Conservation (phyloP, 1,140 invertebrate genomes). For the Drosophila carrolli region DNA sequence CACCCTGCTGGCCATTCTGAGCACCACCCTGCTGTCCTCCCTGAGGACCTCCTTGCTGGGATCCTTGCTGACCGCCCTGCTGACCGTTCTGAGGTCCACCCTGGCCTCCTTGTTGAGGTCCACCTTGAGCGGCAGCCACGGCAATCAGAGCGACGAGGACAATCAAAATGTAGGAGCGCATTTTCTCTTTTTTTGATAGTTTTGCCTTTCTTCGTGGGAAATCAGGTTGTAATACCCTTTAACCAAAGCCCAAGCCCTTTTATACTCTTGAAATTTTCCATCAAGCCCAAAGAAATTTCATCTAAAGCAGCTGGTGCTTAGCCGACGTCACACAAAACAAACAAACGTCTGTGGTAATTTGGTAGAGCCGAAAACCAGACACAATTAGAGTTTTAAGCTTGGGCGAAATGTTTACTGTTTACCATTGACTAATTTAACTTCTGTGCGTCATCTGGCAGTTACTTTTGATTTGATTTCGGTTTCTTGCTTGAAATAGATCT, state of each 20-base stretch:
- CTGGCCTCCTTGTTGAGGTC: slow-evolving; percentile 1
- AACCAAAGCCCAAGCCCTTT: slow-evolving; percentile 1
- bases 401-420: neutral
- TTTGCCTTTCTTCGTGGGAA: slow-evolving; percentile 14
- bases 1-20: neutral
- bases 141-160: slow-evolving; percentile 24
- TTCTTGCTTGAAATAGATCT: neutral
- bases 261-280: slow-evolving; percentile 15
- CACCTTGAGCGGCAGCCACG: slow-evolving; percentile 14
- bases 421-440: slow-evolving; percentile 7
- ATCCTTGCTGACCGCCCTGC: slow-evolving; percentile 1
- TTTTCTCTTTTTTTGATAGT: slow-evolving; percentile 11
- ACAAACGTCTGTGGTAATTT: slow-evolving; percentile 18
- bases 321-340: neutral
- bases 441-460: slow-evolving; percentile 18
- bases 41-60: neutral
- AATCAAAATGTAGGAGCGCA: slow-evolving; percentile 39
- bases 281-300: neutral
- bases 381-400: neutral
- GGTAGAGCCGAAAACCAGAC: slow-evolving; percentile 13
- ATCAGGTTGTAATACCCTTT: slow-evolving; percentile 16
- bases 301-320: slow-evolving; percentile 7
- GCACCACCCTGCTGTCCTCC: slow-evolving; percentile 19
- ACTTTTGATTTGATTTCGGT: slow-evolving; percentile 1
- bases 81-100: neutral